Base-by-base conservation (phyloP, 2,797 vertebrate species). In the Myiotriccus ornatus region DNA sequence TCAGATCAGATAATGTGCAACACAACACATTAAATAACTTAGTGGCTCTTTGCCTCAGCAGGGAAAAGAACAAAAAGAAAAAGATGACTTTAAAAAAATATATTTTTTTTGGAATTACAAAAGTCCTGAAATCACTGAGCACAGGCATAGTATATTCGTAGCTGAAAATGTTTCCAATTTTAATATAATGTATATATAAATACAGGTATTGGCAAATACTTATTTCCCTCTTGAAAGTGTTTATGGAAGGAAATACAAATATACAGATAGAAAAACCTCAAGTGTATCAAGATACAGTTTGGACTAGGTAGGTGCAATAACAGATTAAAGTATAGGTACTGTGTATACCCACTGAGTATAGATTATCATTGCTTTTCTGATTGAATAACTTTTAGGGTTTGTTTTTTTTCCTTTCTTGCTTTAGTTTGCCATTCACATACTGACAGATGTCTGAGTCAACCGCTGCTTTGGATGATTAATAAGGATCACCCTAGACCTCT, bases 341-440 rank as follows among this genome's bases (percentile, higher is more conserved):
- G 6, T 35, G 5, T 32, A 37, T 32, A 9, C 6, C 3, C 14
- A n/a, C 2, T 59, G 12, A 50, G 8, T 37, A 50, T 4, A 63
- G 23, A 32, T 27, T 53, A 55, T 20, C 0, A 25, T 43, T 59
- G 9, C 7, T 56, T 83, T 65, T 65, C 17, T 5, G 5, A 19
- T 4, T 41, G 22, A 6, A 3, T 60, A 65, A 52, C 2, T 75
- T 64, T 21, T 46, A 21, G 7, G 1, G 8, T 9, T 44, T 65
- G 1, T 7, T 23, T 22, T 67, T 43, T 6, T 25, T 3, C 0
- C 4, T 12, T 9, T 37, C 3, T 49, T 6, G 47, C 32, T 80
- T 43, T 44, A 30, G 11, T 56, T 73, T 53, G 7, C 25, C n/a
- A 7, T 81, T 84, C n/a, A n/a, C 17, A 4, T 10, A 2, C 10